phyloP scores from a whole-genome alignment of 2,113 vertebrate species.

The Monopterus albus region DNA sequence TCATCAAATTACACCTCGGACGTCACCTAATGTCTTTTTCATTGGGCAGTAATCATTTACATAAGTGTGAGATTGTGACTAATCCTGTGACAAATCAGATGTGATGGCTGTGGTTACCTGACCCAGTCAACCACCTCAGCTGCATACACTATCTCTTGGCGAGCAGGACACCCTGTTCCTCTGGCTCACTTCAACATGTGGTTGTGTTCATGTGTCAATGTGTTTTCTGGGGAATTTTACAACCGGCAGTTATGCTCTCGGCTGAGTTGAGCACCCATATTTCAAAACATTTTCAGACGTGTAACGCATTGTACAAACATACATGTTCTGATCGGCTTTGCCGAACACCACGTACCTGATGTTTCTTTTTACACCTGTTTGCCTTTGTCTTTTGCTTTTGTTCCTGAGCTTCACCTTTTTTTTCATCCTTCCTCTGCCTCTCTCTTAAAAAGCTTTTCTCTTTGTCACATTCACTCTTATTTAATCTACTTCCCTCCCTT shows the following conservation, averaged over 20 bases:
- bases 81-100: slow-evolving; percentile 55
- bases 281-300: slow-evolving; percentile 32
- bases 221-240: slow-evolving; percentile 37
- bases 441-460: neutral
- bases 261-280: slow-evolving; percentile 1
- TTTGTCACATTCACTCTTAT: neutral
- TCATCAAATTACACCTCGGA: slow-evolving; percentile 31
- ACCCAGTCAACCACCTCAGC: slow-evolving; percentile 22
- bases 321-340: slow-evolving; percentile 8
- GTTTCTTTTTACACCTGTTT: neutral
- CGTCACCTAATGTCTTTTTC: slow-evolving; percentile 18
- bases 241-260: slow-evolving; percentile 43
- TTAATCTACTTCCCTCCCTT: neutral
- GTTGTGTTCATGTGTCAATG: slow-evolving; percentile 58
- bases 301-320: neutral
- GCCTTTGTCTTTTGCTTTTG: neutral
- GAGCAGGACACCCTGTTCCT: neutral
- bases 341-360: slow-evolving; percentile 17
- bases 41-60: slow-evolving; percentile 17
- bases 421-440: neutral
- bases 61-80: slow-evolving; percentile 28
- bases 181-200: slow-evolving; percentile 45
- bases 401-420: too few relatives aligned
- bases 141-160: slow-evolving; percentile 1
- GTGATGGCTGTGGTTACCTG: slow-evolving; percentile 33